These are phyloP conservation scores for Tokudaia tokunoshimensis DNA, from an alignment of 2,797 vertebrate species.

Conservation along the genomic window DNA sequence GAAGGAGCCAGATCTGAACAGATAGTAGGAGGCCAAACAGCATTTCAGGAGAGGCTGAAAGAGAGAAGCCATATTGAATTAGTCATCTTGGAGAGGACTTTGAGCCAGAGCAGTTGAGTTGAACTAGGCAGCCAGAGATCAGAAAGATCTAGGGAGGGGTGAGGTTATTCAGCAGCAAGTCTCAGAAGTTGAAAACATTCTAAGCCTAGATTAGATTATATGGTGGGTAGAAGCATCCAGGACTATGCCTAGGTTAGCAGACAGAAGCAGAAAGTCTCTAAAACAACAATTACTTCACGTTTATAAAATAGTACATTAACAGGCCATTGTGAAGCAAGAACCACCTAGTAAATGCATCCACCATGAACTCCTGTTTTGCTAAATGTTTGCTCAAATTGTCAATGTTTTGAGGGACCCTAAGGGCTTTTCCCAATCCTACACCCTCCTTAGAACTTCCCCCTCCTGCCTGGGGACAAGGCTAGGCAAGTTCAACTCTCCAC, in stretches of 20 bases:
- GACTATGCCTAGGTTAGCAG: neutral
- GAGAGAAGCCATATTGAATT: neutral
- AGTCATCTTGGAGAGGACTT: neutral
- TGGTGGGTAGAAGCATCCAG: neutral
- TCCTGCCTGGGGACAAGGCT: too few species aligned
- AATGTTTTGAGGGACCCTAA: too few species aligned
- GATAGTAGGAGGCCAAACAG: neutral
- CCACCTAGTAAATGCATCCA: neutral
- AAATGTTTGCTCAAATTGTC: neutral
- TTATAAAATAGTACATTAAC: neutral
- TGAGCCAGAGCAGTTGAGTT: neutral
- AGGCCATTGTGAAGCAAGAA: neutral
- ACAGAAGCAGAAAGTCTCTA: neutral
- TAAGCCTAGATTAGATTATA: neutral
- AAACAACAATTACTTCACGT: neutral
- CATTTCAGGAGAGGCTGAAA: neutral
- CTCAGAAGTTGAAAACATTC: neutral
- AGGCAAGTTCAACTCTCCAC: too few species aligned
- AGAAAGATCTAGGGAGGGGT: neutral
- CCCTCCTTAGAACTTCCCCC: too few species aligned
- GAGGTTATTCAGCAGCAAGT: neutral
- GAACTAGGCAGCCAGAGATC: neutral
- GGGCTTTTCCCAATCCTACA: too few species aligned
- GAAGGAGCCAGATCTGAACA: neutral
- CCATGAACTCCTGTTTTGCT: neutral